These are phyloP conservation scores for Syrista parreyssii DNA, from an alignment of 2,888 invertebrate species.

Conservation along the genomic window DNA sequence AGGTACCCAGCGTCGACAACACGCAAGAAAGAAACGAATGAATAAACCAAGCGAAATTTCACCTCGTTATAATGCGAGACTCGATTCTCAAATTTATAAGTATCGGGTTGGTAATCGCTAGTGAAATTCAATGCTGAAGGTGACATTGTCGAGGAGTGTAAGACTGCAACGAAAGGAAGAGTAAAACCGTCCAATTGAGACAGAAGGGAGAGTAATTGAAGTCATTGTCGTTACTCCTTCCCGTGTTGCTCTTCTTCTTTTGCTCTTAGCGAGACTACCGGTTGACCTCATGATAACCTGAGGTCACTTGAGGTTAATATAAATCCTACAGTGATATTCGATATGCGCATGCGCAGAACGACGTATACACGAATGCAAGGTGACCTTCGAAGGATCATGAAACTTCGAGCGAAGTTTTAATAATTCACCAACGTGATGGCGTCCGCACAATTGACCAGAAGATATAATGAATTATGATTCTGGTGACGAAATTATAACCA, in stretches of 20 bases:
- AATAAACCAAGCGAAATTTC: background rate
- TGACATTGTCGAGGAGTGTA: background rate
- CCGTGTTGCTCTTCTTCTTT: conserved; percentile 1
- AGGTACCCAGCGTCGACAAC: background rate
- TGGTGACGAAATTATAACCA: background rate
- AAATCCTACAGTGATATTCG: background rate
- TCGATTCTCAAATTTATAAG: background rate
- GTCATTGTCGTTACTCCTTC: conserved; percentile 24
- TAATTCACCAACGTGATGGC: background rate
- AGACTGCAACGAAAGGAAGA: background rate
- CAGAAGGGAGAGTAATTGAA: conserved; percentile 26
- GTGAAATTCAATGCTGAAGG: background rate
- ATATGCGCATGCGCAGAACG: background rate
- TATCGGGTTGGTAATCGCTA: background rate
- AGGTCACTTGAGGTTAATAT: background rate
- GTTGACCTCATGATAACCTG: background rate
- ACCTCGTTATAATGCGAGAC: background rate
- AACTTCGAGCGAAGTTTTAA: background rate
- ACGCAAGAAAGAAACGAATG: background rate
- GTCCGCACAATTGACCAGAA: background rate
- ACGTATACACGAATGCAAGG: background rate
- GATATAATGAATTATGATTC: background rate
- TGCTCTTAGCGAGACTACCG: background rate
- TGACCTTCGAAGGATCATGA: background rate
- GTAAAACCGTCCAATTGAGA: conserved; percentile 24